phyloP scores from a whole-genome alignment of 2,888 invertebrate species.

The Caenorhabditis sp. region DNA sequence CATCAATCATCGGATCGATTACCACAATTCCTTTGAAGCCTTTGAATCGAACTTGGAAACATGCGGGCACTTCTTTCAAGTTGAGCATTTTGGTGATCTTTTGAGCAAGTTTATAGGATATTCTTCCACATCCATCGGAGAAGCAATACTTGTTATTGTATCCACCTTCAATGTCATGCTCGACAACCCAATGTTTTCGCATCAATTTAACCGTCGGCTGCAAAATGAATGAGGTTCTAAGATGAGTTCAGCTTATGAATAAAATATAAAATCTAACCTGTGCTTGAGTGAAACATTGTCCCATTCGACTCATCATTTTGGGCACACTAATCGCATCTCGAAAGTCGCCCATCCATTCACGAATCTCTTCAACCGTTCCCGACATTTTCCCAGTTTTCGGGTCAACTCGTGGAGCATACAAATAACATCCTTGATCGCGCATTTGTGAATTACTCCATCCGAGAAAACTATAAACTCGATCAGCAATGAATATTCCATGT shows the following conservation, averaged over 20 bases:
- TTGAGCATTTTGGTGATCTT: conserved; percentile 38
- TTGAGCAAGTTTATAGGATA: conserved; percentile 19
- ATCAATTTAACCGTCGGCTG: conserved; percentile 44
- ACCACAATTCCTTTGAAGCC: conserved; percentile 70
- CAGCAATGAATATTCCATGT: conserved; percentile 46
- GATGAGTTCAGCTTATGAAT: too few relatives aligned
- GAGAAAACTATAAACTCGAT: conserved; percentile 58
- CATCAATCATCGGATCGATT: conserved; percentile 58
- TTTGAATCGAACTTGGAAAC: conserved; percentile 64
- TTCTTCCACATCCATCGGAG: conserved; percentile 62
- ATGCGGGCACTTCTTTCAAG: conserved; percentile 51
- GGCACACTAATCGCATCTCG: conserved; percentile 59
- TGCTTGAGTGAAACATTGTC: conserved; percentile 72
- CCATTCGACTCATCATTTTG: conserved; percentile 72
- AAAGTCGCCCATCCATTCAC: conserved; percentile 67
- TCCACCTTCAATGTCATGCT: conserved; percentile 49
- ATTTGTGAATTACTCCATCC: conserved; percentile 70
- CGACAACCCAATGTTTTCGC: conserved; percentile 46
- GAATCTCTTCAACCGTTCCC: conserved; percentile 44
- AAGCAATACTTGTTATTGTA: conserved; percentile 51
- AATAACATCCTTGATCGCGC: conserved; percentile 68
- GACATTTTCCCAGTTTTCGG: conserved; percentile 29
- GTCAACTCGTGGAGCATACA: conserved; percentile 50
- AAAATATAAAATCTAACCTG: conserved; percentile 10
- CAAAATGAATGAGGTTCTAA: too few relatives aligned